Evolutionary conservation across 92 coral and sea anemone genomes (phyloP), one percentile per base, ranked within the genome.

Genomic region (Epizoanthus fatuus): DNA sequence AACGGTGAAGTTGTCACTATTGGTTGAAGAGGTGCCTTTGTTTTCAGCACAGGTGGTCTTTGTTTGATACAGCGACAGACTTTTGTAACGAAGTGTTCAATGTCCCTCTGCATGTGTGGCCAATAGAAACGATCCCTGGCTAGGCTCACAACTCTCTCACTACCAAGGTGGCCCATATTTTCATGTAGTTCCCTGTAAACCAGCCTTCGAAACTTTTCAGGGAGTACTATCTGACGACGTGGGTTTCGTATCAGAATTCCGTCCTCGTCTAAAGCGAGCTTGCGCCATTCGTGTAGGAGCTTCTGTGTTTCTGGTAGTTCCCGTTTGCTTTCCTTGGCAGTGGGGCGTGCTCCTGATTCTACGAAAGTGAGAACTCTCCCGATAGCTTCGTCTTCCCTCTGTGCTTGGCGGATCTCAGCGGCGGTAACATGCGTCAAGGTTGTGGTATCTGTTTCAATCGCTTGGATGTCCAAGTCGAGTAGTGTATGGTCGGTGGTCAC

Each of bases 111-210:
- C 25, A 22, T 22, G 25, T 22, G 70, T 7, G 88, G 94, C 88
- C 94, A 91, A 51, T 72, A 91, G 82, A 91, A 87, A 75, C 89
- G 87, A 37, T 87, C 94, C 54, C 89, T 72, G 10, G 85, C 91
- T 4, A 86, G 82, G 29, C 66, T 35, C 17, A 74, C 58, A 2
- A 80, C 78, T 52, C 82, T 22, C 13, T 89, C 90, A 4, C 76
- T 52, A 1, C 90, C 83, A 13, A 90, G 84, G 62, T 90, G 94
- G 12, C 94, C 94, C 94, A 90, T 91, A 40, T 87, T 76, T 25
- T 91, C 91, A 15, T 91, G 94, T 1, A 81, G 72, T 69, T 74
- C 91, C 45, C 58, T 75, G 57, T 81, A 73, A 7, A 91, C 81
- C 15, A 82, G 32, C 16, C 49, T 16, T 12, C 70, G 87, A 80